These are phyloP conservation scores for Gasterosteus nipponicus DNA, from an alignment of 2,113 vertebrate genomes.

Conservation along the genomic window DNA sequence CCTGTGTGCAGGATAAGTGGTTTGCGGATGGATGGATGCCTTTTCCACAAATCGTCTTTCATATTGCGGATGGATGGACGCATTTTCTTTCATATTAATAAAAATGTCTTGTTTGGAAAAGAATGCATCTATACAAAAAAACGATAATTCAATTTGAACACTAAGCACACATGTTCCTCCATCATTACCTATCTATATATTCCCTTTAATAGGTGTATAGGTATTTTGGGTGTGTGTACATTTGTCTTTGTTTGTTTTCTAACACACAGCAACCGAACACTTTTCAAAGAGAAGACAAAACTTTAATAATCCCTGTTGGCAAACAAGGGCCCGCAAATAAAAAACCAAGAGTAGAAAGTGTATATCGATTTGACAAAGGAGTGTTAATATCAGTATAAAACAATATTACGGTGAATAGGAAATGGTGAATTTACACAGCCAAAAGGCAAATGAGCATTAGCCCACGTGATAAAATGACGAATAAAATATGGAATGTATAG, in stretches of 20 bases:
- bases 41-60: too few species aligned
- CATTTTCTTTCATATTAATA: too few species aligned
- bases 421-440: background rate
- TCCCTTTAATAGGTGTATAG: too few species aligned
- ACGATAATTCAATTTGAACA: too few species aligned
- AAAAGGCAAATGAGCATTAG: background rate
- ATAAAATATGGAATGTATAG: background rate
- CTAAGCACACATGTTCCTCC: background rate
- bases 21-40: too few species aligned
- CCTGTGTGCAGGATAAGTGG: too few species aligned
- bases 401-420: background rate
- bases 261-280: background rate
- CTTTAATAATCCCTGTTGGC: conserved; percentile 24
- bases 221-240: background rate
- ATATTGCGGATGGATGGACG: too few species aligned
- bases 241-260: background rate
- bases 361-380: background rate
- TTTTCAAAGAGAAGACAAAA: conserved; percentile 31
- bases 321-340: conserved; percentile 17
- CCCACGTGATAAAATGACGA: background rate
- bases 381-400: background rate
- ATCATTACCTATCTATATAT: background rate
- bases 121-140: too few species aligned
- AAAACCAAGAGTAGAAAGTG: background rate
- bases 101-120: too few species aligned